Conservation (phyloP, 2,888 invertebrate species). For the Monochamus alternatus region DNA sequence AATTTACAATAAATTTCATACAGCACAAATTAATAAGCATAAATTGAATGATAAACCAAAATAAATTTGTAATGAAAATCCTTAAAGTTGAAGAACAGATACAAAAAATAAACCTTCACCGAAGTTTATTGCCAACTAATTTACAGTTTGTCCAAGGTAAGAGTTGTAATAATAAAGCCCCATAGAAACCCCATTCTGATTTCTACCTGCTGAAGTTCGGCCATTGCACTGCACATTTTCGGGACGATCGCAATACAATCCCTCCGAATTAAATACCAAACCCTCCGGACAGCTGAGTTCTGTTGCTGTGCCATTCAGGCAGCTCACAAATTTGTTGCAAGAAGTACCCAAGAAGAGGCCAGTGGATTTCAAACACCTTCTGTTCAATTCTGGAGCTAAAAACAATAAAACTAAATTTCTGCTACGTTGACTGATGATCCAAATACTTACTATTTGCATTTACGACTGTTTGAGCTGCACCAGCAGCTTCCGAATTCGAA, state of each 20-base stretch:
- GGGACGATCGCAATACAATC: conserved; percentile 77
- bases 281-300: conserved; percentile 80
- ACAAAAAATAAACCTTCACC: too few relatives aligned
- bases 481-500: background rate
- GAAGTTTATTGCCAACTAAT: too few relatives aligned
- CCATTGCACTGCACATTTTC: conserved; percentile 77
- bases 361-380: conserved; percentile 71
- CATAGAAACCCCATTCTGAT: background rate
- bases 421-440: background rate
- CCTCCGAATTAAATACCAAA: conserved; percentile 74
- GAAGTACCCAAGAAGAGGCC: conserved; percentile 78
- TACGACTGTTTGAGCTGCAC: background rate
- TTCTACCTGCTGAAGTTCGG: conserved; percentile 51
- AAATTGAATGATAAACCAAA: too few relatives aligned
- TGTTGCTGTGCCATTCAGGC: conserved; percentile 80
- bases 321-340: conserved; percentile 80
- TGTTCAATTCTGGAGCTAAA: conserved; percentile 45
- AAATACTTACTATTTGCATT: background rate
- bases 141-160: too few relatives aligned
- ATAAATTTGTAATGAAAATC: too few relatives aligned
- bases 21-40: too few relatives aligned
- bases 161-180: too few relatives aligned
- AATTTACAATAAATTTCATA: too few relatives aligned
- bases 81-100: too few relatives aligned
- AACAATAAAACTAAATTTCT: background rate